phyloP scores from a whole-genome alignment of 2,888 invertebrate genomes.

The Campoletis raptor region DNA sequence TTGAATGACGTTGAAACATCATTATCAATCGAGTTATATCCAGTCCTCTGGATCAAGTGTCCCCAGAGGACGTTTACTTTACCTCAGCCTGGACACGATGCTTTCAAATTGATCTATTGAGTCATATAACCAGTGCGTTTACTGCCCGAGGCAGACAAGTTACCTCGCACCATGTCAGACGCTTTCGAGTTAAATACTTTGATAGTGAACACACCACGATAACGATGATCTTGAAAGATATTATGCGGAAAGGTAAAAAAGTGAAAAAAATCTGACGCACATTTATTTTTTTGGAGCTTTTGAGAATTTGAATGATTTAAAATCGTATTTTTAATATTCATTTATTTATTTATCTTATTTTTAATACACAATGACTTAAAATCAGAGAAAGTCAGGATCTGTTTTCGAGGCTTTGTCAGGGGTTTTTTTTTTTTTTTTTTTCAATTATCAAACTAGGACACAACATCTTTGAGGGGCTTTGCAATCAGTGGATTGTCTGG shows the following conservation, averaged over 20 bases:
- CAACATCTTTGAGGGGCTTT: constrained; percentile 67
- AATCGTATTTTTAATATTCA: not conserved
- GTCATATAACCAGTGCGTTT: constrained; percentile 65
- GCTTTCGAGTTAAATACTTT: constrained; percentile 55
- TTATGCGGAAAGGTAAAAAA: not conserved
- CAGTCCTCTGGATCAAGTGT: constrained; percentile 62
- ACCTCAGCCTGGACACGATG: constrained; percentile 60
- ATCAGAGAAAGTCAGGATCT: not conserved
- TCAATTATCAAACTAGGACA: constrained; percentile 68
- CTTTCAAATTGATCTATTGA: constrained; percentile 69
- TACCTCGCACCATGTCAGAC: constrained; percentile 50
- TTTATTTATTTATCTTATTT: not conserved
- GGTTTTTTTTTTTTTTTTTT: not conserved
- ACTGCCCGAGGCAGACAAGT: constrained; percentile 66
- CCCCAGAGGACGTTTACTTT: constrained; percentile 66
- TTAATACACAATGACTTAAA: not conserved
- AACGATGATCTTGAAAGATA: constrained; percentile 14
- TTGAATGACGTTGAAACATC: constrained; percentile 55
- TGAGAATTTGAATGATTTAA: not conserved
- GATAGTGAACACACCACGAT: constrained; percentile 10
- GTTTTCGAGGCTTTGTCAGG: not conserved
- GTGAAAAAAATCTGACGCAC: not conserved
- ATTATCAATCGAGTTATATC: constrained; percentile 64
- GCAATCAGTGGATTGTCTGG: constrained; percentile 67
- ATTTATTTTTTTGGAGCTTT: not conserved